A percentile compares a stretch with the other conserved stretches of the same genome.
These are phyloP conservation scores for Agraylea sexmaculata DNA, from an alignment of 1,140 invertebrate species.

Conservation along the genomic window DNA sequence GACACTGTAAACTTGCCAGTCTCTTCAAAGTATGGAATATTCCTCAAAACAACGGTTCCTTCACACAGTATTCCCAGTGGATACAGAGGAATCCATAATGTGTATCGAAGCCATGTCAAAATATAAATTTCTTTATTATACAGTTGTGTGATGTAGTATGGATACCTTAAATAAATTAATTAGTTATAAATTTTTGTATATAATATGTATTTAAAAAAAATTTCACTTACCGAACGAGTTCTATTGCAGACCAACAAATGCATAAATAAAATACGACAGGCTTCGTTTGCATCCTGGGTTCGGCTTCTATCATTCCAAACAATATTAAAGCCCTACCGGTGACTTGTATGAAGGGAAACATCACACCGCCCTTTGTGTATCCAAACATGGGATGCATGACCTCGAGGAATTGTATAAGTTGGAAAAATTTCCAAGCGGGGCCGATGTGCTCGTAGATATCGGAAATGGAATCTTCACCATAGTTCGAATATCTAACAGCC, in stretches of 20 bases:
- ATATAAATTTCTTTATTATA: constrained; percentile 61
- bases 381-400: constrained; percentile 82
- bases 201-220: constrained; percentile 1
- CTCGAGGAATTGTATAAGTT: constrained; percentile 75
- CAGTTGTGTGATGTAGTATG: constrained; percentile 77
- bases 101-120: constrained; percentile 87
- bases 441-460: constrained; percentile 68
- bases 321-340: constrained; percentile 67
- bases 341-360: constrained; percentile 56
- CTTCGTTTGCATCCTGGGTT: constrained; percentile 75
- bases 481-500: constrained; percentile 56
- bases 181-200: neutral
- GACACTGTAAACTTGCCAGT: constrained; percentile 62
- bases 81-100: constrained; percentile 86
- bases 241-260: constrained; percentile 65
- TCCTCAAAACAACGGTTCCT: constrained; percentile 64
- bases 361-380: constrained; percentile 63
- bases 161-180: constrained; percentile 55
- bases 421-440: constrained; percentile 67
- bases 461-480: constrained; percentile 60
- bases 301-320: constrained; percentile 72
- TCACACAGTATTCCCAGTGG: constrained; percentile 82
- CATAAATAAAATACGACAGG: constrained; percentile 82
- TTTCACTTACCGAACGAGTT: constrained; percentile 58
- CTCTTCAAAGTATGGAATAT: constrained; percentile 84